Conservation (phyloP, 2,113 vertebrate genomes). For the Oriolus oriolus region DNA sequence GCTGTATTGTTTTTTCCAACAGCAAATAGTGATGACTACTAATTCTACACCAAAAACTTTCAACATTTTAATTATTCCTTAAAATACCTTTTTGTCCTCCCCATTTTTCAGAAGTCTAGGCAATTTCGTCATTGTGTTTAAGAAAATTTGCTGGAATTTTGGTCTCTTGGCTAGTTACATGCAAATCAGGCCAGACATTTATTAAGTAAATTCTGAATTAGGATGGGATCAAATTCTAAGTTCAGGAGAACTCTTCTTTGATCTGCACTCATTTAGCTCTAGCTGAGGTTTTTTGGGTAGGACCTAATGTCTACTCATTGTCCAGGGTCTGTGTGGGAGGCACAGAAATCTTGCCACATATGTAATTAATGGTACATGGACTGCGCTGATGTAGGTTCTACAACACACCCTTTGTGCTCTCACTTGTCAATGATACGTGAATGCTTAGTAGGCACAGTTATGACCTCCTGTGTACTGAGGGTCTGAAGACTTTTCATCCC, state of each 20-base stretch:
- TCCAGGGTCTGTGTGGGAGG: not conserved
- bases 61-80: not conserved
- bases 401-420: not conserved
- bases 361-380: not conserved
- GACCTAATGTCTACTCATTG: not conserved
- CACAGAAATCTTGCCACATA: not conserved
- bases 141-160: not conserved
- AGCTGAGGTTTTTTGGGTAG: not conserved
- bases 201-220: not conserved
- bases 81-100: not conserved
- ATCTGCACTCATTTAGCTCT: not conserved
- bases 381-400: not conserved
- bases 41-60: not conserved
- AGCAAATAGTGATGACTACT: not conserved
- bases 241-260: not conserved
- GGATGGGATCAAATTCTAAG: not conserved
- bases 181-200: not conserved
- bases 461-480: not conserved
- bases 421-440: not conserved
- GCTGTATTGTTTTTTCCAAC: not conserved
- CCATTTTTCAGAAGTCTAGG: not conserved
- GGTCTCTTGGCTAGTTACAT: not conserved
- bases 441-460: rapidly evolving
- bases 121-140: not conserved
- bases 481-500: not conserved